phyloP scores from a whole-genome alignment of 2,113 vertebrate species.

The Theristicus caerulescens region DNA sequence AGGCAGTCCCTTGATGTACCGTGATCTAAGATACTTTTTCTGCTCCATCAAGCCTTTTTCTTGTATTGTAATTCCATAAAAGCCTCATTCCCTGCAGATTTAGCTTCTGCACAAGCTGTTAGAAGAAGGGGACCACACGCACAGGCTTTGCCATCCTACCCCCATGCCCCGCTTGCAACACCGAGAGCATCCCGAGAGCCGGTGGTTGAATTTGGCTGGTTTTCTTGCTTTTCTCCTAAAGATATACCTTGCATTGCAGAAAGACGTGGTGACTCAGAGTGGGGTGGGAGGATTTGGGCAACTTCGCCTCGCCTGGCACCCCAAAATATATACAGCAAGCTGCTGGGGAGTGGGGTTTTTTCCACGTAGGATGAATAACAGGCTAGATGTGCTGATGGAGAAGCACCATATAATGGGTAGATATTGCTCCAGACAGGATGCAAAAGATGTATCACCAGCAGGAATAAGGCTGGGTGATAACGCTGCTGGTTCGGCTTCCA shows the following conservation, averaged over 20 bases:
- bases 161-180: accelerated
- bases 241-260: neutral
- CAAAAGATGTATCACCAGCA: neutral
- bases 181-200: neutral
- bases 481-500: neutral
- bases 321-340: neutral
- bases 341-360: neutral
- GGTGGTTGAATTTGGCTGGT: neutral
- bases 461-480: neutral
- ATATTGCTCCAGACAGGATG: neutral
- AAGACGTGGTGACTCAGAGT: neutral
- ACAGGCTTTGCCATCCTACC: neutral
- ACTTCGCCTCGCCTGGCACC: neutral
- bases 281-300: neutral
- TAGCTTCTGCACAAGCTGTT: neutral
- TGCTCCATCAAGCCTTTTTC: neutral
- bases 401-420: neutral
- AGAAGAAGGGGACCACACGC: accelerated
- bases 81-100: neutral
- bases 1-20: neutral
- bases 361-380: neutral
- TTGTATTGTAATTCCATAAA: neutral
- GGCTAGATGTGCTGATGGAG: neutral
- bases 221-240: neutral
- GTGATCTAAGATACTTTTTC: neutral